Conservation (phyloP, 2,113 vertebrate genomes). For the Micronycteris hirsuta region DNA sequence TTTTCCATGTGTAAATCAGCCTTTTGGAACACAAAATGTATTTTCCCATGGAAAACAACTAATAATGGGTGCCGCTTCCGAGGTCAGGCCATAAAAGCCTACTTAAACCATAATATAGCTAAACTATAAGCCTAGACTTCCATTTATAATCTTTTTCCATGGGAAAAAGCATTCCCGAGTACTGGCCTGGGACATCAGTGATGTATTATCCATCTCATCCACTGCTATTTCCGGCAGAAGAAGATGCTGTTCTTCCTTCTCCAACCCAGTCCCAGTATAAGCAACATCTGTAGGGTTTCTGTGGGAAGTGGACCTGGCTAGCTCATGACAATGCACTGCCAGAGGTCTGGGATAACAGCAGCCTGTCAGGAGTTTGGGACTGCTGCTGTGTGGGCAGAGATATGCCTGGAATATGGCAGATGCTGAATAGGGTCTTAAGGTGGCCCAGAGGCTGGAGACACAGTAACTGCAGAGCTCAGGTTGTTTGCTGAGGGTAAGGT, state of each 20-base stretch:
- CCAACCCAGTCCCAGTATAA: neutral
- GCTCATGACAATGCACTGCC: neutral
- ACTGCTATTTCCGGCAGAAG: rapidly evolving
- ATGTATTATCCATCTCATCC: neutral
- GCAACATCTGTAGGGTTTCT: neutral
- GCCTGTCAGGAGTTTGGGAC: neutral
- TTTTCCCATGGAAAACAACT: neutral
- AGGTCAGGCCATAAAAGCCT: neutral
- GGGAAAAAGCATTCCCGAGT: neutral
- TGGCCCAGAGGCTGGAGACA: neutral
- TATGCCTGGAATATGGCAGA: rapidly evolving
- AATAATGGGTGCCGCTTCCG: neutral
- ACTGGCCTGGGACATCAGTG: neutral
- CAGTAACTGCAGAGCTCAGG: neutral
- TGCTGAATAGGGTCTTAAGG: neutral
- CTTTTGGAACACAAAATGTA: neutral
- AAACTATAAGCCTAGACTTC: neutral
- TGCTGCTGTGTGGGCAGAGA: no score
- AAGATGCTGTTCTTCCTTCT: neutral
- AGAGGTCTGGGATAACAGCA: neutral
- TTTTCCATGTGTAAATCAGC: neutral
- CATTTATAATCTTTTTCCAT: neutral
- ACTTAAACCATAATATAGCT: neutral
- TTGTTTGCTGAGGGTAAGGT: rapidly evolving
- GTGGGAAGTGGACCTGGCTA: neutral